Percentiles rank a stretch among this genome's conserved stretches.
Conservation (phyloP, 2,113 vertebrate genomes). For the Apodemus sylvaticus region DNA sequence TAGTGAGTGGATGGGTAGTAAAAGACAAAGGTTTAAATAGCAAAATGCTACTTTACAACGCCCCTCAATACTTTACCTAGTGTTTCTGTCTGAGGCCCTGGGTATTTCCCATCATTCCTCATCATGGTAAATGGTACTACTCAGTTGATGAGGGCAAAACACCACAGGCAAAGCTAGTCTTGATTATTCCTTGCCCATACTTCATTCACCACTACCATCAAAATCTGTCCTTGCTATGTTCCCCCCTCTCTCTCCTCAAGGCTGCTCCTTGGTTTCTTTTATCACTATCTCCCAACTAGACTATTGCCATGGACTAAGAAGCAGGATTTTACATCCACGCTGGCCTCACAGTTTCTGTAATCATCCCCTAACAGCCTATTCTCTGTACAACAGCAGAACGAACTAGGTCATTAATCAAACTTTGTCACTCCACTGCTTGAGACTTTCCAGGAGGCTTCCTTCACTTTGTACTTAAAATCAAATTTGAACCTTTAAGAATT, state of each 20-base stretch:
- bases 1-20: background rate
- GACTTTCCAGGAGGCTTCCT: conserved; percentile 4
- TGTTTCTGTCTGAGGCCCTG: background rate
- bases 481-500: background rate
- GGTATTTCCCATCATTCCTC: background rate
- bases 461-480: background rate
- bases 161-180: background rate
- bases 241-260: background rate
- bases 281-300: background rate
- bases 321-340: background rate
- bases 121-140: background rate
- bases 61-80: background rate
- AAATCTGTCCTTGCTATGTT: background rate
- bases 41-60: background rate
- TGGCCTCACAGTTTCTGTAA: background rate
- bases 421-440: background rate
- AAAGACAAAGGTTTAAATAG: background rate
- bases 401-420: conserved; percentile 40
- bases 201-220: background rate
- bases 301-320: background rate
- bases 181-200: background rate
- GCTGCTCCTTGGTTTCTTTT: background rate
- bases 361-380: background rate
- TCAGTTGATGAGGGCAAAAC: background rate
- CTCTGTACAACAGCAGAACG: background rate